phyloP scores from a whole-genome alignment of 2,888 invertebrate species.

The Trissoscelio sp. region DNA sequence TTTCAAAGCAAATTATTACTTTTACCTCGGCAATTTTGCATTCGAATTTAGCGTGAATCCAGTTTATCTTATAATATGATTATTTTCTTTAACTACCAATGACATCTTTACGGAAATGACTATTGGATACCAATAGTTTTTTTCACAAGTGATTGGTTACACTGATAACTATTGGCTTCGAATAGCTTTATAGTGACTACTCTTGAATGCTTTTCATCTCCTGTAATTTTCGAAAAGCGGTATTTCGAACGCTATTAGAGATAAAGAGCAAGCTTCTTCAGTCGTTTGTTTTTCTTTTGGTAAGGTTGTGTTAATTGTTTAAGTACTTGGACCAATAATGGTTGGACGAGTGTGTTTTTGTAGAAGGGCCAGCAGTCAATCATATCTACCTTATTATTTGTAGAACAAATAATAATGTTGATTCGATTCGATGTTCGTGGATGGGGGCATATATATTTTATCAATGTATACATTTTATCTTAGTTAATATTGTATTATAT shows the following conservation, averaged over 20 bases:
- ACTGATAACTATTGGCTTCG: slow-evolving; percentile 42
- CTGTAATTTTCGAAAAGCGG: slow-evolving; percentile 20
- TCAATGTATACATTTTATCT: too few relatives aligned
- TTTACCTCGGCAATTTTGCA: slow-evolving; percentile 23
- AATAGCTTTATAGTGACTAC: slow-evolving; percentile 47
- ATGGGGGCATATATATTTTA: too few relatives aligned
- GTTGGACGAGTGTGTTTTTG: not conserved
- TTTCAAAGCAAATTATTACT: not conserved
- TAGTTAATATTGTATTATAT: too few relatives aligned
- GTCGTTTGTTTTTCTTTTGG: not conserved
- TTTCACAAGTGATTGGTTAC: slow-evolving; percentile 1
- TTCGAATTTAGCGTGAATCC: slow-evolving; percentile 15
- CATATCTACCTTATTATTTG: too few relatives aligned
- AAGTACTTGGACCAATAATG: not conserved
- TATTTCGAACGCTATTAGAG: slow-evolving; percentile 35
- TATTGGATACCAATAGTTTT: slow-evolving; percentile 54
- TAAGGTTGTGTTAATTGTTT: not conserved
- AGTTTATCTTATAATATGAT: too few relatives aligned
- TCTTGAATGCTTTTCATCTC: slow-evolving; percentile 31
- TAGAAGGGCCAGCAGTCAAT: too few relatives aligned
- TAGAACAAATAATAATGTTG: too few relatives aligned
- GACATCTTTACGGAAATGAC: slow-evolving; percentile 50
- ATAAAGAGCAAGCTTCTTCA: slow-evolving; percentile 28
- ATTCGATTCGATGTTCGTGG: too few relatives aligned
- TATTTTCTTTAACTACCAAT: slow-evolving; percentile 9